Evolutionary conservation across 2,797 vertebrate genomes (phyloP), one percentile per base, ranked within the genome.

Genomic region (Sebastes flavidus): DNA sequence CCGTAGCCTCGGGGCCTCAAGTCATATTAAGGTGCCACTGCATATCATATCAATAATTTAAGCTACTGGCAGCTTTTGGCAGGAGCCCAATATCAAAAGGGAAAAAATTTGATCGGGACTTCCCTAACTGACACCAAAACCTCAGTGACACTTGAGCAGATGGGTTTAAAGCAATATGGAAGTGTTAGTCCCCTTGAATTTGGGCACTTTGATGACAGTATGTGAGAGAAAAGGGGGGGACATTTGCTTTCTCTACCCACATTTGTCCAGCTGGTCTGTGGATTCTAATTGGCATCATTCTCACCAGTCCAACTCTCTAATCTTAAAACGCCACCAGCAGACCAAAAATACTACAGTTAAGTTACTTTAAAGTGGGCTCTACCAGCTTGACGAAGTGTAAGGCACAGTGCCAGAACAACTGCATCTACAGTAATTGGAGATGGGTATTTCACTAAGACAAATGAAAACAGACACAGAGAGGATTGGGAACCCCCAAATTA

Each of bases 381-480:
- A 62, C 72, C 74, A 70, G 60, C 77, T 58, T 85, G 72, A 85
- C 86, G 54, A 83, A 83, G 69, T 78, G 58, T 55, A 42, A 70
- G 70, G 65, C 83, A 68, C 65, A 75, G 77, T 58, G 81, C 77
- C 77, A 85, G 58, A 85, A 77, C 68, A 74, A 83, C 56, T 58
- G 55, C 76, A 60, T 85, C 62, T 85, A 69, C 72, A 72, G 65
- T 82, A 65, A 59, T 60, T 67, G 72, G 68, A 70, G 34, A 77
- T 27, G 56, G 56, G 62, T 68, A 69, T 86, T 87, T 81, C 55
- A 83, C 54, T 25, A 55, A 82, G 62, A 83, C 60, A 85, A 87
- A 88, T 86, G 56, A 86, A 83, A n/a, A 82, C 52, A 78, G 74
- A 79, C 80, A 77, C 42, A 25, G 52, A 77, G 54, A 77, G 69